Evolutionary conservation across 2,888 invertebrate genomes (phyloP).

Genomic region (Cephus sareptanus): DNA sequence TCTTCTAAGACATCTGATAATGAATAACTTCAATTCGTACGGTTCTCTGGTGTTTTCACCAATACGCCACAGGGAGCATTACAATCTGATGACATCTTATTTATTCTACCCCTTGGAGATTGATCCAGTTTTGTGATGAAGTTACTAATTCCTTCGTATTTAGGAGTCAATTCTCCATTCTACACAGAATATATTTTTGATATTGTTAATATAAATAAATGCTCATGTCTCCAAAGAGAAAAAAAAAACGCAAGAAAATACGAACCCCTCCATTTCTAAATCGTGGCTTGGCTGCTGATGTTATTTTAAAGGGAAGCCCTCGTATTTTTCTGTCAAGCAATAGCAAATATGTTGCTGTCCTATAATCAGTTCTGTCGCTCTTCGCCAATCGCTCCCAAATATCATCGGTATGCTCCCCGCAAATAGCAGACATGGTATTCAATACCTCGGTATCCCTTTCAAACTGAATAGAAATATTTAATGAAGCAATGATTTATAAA

Average conservation of each 20-base stretch:
- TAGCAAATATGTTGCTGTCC: constrained; percentile 80
- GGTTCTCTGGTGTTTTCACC: constrained; percentile 38
- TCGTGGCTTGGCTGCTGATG: constrained; percentile 51
- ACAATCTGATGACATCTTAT: constrained; percentile 31
- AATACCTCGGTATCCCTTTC: constrained; percentile 60
- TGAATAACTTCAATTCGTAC: constrained; percentile 21
- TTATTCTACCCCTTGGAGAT: constrained; percentile 48
- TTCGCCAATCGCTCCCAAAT: constrained; percentile 67
- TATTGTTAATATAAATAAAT: neutral
- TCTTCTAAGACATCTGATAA: neutral
- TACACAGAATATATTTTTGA: neutral
- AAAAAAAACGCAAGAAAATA: neutral
- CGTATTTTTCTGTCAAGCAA: constrained; percentile 72
- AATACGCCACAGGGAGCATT: constrained; percentile 36
- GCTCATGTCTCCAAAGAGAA: neutral
- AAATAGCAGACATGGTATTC: constrained; percentile 56
- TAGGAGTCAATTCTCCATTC: constrained; percentile 13
- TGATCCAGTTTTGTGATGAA: constrained; percentile 53
- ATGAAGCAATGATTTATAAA: constrained; percentile 10
- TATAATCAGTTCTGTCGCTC: constrained; percentile 70
- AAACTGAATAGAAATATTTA: constrained; percentile 40
- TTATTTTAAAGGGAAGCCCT: constrained; percentile 67
- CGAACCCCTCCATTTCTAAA: constrained; percentile 46
- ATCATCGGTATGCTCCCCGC: constrained; percentile 55
- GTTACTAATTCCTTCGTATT: constrained; percentile 35